Percentiles rank a stretch among this genome's conserved stretches.
These are phyloP conservation scores for Cololabis saira DNA, from an alignment of 2,113 vertebrate genomes.

Conservation along the genomic window DNA sequence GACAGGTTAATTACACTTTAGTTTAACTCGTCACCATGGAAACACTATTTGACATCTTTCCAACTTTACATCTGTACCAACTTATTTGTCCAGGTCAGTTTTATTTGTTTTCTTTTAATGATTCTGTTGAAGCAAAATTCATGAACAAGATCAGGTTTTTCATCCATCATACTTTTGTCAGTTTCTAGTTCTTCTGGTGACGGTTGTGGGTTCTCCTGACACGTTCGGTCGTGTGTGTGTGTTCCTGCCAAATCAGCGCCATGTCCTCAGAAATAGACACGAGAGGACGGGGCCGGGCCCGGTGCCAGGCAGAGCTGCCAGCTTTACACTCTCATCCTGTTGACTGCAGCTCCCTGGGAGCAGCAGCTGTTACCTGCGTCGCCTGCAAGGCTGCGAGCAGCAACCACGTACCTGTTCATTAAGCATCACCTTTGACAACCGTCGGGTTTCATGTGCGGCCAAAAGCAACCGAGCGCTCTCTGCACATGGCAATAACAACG, in stretches of 20 bases:
- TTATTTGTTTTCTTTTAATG: no score
- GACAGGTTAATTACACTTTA: no score
- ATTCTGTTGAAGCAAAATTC: no score
- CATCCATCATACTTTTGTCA: no score
- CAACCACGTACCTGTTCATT: slow-evolving; percentile 25
- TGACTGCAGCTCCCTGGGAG: slow-evolving; percentile 29
- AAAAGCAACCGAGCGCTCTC: not conserved
- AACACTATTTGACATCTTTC: no score
- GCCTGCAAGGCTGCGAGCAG: slow-evolving; percentile 14
- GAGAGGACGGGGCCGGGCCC: slow-evolving; percentile 18
- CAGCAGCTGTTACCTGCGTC: slow-evolving; percentile 44
- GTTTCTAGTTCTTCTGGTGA: no score
- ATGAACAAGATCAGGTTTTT: no score
- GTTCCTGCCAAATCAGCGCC: slow-evolving; percentile 41
- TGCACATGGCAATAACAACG: slow-evolving; percentile 11
- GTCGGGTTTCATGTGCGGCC: slow-evolving; percentile 11
- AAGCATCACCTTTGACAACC: not conserved
- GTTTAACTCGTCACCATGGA: no score
- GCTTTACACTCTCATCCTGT: slow-evolving; percentile 44
- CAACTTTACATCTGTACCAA: no score
- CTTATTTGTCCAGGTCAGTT: no score
- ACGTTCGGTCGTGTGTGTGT: slow-evolving; percentile 11
- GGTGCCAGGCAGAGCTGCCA: slow-evolving; percentile 47
- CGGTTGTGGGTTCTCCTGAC: not conserved
- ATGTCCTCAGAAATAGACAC: slow-evolving; percentile 56